These are phyloP conservation scores for Aepyceros melampus DNA, from an alignment of 2,113 vertebrate genomes.

Conservation along the genomic window DNA sequence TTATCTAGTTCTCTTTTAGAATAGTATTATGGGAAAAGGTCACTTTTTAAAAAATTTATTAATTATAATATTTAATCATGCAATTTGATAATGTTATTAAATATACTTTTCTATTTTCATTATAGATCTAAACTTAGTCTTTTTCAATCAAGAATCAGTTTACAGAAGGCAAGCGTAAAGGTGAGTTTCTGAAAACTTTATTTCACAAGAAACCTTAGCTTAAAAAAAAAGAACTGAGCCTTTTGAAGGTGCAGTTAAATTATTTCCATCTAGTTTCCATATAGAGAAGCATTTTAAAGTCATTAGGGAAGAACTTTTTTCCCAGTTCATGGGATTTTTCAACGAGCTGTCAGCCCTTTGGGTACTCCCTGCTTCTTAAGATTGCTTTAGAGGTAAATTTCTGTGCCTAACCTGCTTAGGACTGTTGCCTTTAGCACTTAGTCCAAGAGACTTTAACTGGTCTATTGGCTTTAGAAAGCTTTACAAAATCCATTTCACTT, in stretches of 20 bases:
- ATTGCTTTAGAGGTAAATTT: not conserved
- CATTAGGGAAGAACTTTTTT: not conserved
- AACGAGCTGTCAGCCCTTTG: not conserved
- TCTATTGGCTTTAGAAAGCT: not conserved
- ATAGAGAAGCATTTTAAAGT: conserved; percentile 28
- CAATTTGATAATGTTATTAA: conserved; percentile 40
- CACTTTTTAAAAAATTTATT: not conserved
- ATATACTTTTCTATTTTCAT: conserved; percentile 56
- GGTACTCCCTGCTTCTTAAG: not conserved
- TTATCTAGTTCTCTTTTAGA: conserved; percentile 17
- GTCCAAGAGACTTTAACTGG: not conserved
- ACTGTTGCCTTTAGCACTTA: not conserved
- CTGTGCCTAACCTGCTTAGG: not conserved
- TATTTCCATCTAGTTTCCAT: not conserved
- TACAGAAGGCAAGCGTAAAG: conserved; percentile 99
- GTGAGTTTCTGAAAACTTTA: conserved; percentile 80
- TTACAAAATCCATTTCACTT: not conserved
- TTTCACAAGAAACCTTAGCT: conserved; percentile 18
- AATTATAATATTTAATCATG: conserved; percentile 17
- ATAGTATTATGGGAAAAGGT: not conserved
- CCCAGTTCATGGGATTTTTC: not conserved
- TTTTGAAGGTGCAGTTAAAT: not conserved
- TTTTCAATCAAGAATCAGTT: conserved; percentile 99
- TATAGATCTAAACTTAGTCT: conserved; percentile 97
- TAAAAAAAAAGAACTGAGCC: not conserved